phyloP scores from a whole-genome alignment of 1,140 invertebrate genomes.

The Ridgeia piscesae region DNA sequence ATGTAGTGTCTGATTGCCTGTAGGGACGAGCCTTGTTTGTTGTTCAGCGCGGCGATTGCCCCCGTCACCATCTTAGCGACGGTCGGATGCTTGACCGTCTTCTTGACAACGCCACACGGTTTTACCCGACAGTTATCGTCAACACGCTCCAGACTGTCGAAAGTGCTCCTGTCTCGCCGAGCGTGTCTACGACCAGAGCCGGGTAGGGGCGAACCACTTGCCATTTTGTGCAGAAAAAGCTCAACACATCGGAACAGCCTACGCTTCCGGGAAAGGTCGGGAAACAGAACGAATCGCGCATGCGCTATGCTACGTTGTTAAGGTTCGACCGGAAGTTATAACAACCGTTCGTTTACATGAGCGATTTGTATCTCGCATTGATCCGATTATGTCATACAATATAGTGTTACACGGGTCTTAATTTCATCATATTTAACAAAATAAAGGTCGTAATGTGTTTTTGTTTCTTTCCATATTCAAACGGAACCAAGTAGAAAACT shows the following conservation, averaged over 20 bases:
- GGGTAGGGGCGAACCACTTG: not conserved
- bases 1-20: conserved; percentile 56
- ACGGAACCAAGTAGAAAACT: no score
- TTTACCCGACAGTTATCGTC: not conserved
- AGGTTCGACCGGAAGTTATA: not conserved
- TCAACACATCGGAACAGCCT: not conserved
- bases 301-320: not conserved
- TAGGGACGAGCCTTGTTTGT: conserved; percentile 46
- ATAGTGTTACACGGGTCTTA: no score
- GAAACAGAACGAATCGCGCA: not conserved
- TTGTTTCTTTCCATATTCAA: no score
- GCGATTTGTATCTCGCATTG: not conserved
- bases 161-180: not conserved
- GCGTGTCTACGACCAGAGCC: not conserved
- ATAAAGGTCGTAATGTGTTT: no score
- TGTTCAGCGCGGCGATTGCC: conserved; percentile 29
- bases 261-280: not conserved
- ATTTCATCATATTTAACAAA: no score
- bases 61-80: conserved; percentile 33
- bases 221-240: not conserved
- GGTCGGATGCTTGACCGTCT: conserved; percentile 37
- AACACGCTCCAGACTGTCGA: not conserved
- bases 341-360: not conserved
- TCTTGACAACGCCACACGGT: not conserved
- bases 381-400: not conserved